Base-by-base conservation (phyloP, 2,888 invertebrate genomes). In the Nomada ferruginata region DNA sequence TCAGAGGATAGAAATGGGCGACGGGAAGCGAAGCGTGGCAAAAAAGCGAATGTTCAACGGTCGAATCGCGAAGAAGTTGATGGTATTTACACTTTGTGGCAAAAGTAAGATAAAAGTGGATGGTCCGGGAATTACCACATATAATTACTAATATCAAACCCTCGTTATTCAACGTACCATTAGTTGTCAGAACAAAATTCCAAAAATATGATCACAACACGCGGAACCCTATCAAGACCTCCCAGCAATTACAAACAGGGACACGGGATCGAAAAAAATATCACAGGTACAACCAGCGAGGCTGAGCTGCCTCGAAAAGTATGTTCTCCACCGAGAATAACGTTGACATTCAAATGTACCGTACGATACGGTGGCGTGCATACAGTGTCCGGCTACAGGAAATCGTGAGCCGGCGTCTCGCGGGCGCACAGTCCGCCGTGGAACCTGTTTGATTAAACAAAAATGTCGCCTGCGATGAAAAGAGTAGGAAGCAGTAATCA, bases 371-470 rank as follows among this genome's bases (percentile, higher is more conserved):
- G 29, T 64, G 71, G 77, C n/a, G 76, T 76, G 47, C 36, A 53
- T 36, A 76, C 68, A 79, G 72, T 75, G 71, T 64, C 69, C 72
- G 85, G 75, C 69, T 84, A 74, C 78, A 83, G 83, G 88, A 85
- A 88, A 83, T 82, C 79, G 78, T 75, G 87, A 70, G 75, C 69
- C 63, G 79, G 75, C 73, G 83, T 82, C 79, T 71, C 76, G 61
- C 60, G 74, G 53, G 65, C 73, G 50, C 76, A 73, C 74, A n/a
- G 72, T 61, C 73, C 63, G 29, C 70, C 57, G 57, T 1, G 82
- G 79, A 89, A 89, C 89, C 89, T 89, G 89, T 89, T 89, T 84
- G 89, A 89, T 89, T 85, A 85, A 89, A 85, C 86, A 89, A 89
- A 87, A 89, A 89, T 89, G 83, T 85, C 84, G 82, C 72, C 61